Conservation (phyloP, 2,797 vertebrate genomes). For the Arctocebus calabarensis region DNA sequence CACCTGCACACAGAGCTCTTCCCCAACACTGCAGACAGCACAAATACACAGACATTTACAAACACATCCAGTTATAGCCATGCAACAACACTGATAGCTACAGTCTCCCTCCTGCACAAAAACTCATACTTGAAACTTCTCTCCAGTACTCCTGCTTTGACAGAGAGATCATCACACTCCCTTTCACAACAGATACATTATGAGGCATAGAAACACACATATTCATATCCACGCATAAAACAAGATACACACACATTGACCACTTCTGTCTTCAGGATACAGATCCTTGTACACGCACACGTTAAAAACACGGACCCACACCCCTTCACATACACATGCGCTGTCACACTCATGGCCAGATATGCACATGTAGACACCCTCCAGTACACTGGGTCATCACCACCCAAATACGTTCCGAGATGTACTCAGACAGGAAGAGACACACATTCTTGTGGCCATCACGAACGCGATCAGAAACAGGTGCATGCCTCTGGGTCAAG, state of each 20-base stretch:
- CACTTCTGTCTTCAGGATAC: neutral
- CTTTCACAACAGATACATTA: neutral
- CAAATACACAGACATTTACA: neutral
- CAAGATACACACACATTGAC: neutral
- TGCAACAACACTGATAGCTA: neutral
- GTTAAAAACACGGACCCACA: neutral
- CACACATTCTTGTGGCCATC: neutral
- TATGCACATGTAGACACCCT: neutral
- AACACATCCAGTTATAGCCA: neutral
- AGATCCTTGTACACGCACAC: neutral
- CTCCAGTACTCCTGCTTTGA: neutral
- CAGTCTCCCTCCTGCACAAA: neutral
- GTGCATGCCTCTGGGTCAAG: neutral
- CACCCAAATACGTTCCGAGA: neutral
- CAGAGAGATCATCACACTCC: neutral
- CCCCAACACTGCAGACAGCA: neutral
- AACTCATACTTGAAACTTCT: neutral
- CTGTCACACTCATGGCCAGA: neutral
- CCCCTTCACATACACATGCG: neutral
- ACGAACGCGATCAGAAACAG: neutral
- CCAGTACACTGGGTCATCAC: neutral
- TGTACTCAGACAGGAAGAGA: neutral
- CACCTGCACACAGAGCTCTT: neutral
- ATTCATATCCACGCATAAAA: neutral
- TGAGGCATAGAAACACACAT: neutral